Conservation (phyloP, 1,140 invertebrate genomes). For the Drosophila tani region DNA sequence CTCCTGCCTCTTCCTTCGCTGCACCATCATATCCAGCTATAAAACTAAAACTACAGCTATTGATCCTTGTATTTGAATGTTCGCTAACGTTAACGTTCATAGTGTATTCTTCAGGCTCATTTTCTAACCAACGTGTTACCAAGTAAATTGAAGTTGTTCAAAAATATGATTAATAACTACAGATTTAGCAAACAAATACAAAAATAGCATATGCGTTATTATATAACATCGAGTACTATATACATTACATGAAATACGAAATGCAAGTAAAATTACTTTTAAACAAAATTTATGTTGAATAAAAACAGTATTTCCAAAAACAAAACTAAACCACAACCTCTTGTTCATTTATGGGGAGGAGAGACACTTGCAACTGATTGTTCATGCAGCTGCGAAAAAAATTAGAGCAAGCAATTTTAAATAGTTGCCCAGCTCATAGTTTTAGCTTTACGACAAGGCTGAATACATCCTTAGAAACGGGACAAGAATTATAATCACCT, state of each 20-base stretch:
- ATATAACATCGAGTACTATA: slow-evolving; percentile 80
- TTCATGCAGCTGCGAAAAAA: too few species aligned
- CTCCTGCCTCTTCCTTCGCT: slow-evolving; percentile 20
- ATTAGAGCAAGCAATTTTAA: too few species aligned
- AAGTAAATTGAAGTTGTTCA: slow-evolving; percentile 54
- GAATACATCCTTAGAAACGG: too few species aligned
- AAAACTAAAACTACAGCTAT: slow-evolving; percentile 47
- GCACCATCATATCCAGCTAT: slow-evolving; percentile 60
- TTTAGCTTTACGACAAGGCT: too few species aligned
- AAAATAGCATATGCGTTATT: slow-evolving; percentile 80
- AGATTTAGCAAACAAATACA: slow-evolving; percentile 72
- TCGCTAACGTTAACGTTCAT: slow-evolving; percentile 71
- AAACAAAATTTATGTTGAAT: slow-evolving; percentile 84
- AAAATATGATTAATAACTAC: slow-evolving; percentile 60
- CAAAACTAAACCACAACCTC: slow-evolving; percentile 15
- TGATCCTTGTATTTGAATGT: slow-evolving; percentile 69
- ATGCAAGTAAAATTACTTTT: slow-evolving; percentile 78
- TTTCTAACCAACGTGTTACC: slow-evolving; percentile 58
- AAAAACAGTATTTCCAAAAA: slow-evolving; percentile 83
- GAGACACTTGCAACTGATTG: too few species aligned
- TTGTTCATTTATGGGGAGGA: not conserved
- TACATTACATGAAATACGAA: slow-evolving; percentile 73
- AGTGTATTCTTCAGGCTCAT: slow-evolving; percentile 56
- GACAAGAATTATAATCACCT: too few species aligned
- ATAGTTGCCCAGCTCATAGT: too few species aligned